Percentiles rank a stretch among this genome's conserved stretches.
phyloP scores from a whole-genome alignment of 1,140 invertebrate species.

The Euschistus heros region DNA sequence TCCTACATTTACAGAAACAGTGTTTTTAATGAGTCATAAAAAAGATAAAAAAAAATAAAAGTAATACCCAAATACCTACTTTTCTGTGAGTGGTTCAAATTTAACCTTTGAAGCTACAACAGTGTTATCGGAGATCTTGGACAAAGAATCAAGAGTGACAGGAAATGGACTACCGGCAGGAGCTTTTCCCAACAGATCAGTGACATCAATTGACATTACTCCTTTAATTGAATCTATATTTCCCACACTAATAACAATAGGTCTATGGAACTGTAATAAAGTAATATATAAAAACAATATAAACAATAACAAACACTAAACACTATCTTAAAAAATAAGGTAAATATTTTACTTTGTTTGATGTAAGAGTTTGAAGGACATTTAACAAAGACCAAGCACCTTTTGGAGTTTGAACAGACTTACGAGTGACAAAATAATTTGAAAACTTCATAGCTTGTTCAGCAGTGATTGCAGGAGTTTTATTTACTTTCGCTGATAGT shows the following conservation, averaged over 20 bases:
- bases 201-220: constrained; percentile 61
- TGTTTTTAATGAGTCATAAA: background rate
- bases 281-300: constrained; percentile 1
- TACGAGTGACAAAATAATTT: constrained; percentile 82
- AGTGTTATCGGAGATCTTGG: constrained; percentile 58
- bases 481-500: constrained; percentile 55
- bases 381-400: constrained; percentile 70
- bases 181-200: constrained; percentile 72
- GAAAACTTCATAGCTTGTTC: constrained; percentile 82
- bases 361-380: constrained; percentile 57
- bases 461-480: constrained; percentile 55
- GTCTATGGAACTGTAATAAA: constrained; percentile 45
- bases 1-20: background rate
- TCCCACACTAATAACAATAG: constrained; percentile 61
- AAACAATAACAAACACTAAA: background rate
- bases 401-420: constrained; percentile 75
- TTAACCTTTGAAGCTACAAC: constrained; percentile 59
- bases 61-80: constrained; percentile 37
- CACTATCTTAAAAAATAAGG: background rate
- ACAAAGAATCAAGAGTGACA: constrained; percentile 64
- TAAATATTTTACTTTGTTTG: constrained; percentile 43
- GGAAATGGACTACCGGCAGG: constrained; percentile 44
- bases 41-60: too few relatives aligned
- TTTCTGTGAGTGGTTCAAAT: constrained; percentile 43
- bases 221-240: constrained; percentile 42